Base-by-base conservation (phyloP, 2,888 invertebrate species). In the Argyra leucocephala region DNA sequence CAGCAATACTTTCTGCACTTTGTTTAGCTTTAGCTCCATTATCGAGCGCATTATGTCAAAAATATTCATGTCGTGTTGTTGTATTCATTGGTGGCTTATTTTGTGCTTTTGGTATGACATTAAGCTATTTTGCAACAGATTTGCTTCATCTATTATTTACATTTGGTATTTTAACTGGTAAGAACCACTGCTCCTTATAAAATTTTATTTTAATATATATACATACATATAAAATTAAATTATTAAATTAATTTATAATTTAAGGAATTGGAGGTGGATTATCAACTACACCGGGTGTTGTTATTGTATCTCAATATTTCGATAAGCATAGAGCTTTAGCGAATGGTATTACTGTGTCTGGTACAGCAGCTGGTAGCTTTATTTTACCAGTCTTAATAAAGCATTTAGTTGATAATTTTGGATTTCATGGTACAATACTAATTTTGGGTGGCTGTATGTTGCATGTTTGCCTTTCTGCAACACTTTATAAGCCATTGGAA, bases 331-430 rank as follows among this genome's bases (percentile, higher is more conserved):
- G 90, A 63, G 90, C 90, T 0, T 74, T 90, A 68, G 90, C 90
- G 0, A 90, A 90, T 73, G 90, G 90, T 0, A 87, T 90, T 70
- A 90, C 90, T 73, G 89, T 90, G 67, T 89, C 89, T 60, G 90
- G 90, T 68, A 90, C 89, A 5, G 90, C 90, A 0, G 86, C 89
- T 0, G 90, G 90, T 2, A 89, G 89, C 74, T 89, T 90, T 73
- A 87, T 90, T 3, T 85, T 90, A 67, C 90, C 90, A 0, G 85
- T 89, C 74, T 76, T 90, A 62, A 87, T 90, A 31, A 87, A 89
- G 72, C 84, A 84, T 65, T 78, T 90, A 26, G 86, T 89, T 0
- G 85, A 85, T 64, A 82, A 82, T 69, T 90, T 88, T 69, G 90
- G 90, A 6, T 83, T 89, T 63, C 87, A 88, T 73, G 89, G 89